A percentile compares a stretch with the other conserved stretches of the same genome.
phyloP scores from a whole-genome alignment of 1,140 invertebrate genomes.

The Zaprionus ornatus region DNA sequence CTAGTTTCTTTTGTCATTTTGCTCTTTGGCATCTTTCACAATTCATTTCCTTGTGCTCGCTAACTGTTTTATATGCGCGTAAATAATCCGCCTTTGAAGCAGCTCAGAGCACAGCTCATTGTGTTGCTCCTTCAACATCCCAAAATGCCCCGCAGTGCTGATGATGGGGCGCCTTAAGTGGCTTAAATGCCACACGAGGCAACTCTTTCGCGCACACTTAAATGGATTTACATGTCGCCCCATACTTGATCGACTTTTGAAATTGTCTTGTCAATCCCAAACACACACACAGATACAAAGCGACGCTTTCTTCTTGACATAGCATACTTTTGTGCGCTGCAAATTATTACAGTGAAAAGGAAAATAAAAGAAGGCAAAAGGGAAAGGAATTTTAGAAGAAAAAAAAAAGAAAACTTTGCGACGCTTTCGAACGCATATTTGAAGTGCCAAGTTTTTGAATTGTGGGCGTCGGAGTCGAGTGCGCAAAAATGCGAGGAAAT shows the following conservation, averaged over 20 bases:
- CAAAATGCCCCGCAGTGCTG: not conserved
- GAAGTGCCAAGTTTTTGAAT: conserved; percentile 70
- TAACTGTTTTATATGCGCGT: conserved; percentile 51
- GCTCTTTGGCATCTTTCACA: conserved; percentile 35
- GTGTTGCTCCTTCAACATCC: too few relatives aligned
- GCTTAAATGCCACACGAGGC: conserved; percentile 30
- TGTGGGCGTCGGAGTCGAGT: conserved; percentile 40
- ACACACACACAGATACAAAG: not conserved
- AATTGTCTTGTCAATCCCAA: conserved; percentile 52
- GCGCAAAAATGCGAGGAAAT: conserved; percentile 51
- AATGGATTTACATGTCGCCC: conserved; percentile 44
- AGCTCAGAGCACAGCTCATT: conserved; percentile 33
- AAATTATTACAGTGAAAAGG: conserved; percentile 16
- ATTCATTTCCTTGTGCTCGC: conserved; percentile 43
- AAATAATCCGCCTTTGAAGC: conserved; percentile 45
- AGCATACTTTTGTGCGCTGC: conserved; percentile 54
- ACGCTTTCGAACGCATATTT: conserved; percentile 67
- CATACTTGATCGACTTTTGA: conserved; percentile 61
- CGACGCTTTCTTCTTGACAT: conserved; percentile 16
- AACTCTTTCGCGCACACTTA: conserved; percentile 51
- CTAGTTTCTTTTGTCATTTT: conserved; percentile 5
- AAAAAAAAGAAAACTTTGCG: conserved; percentile 27
- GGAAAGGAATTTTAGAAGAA: not conserved
- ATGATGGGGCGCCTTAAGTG: conserved; percentile 29
- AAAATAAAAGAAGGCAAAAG: not conserved